These are phyloP conservation scores for Apodemus agrarius DNA, from an alignment of 2,797 vertebrate species.

Conservation along the genomic window DNA sequence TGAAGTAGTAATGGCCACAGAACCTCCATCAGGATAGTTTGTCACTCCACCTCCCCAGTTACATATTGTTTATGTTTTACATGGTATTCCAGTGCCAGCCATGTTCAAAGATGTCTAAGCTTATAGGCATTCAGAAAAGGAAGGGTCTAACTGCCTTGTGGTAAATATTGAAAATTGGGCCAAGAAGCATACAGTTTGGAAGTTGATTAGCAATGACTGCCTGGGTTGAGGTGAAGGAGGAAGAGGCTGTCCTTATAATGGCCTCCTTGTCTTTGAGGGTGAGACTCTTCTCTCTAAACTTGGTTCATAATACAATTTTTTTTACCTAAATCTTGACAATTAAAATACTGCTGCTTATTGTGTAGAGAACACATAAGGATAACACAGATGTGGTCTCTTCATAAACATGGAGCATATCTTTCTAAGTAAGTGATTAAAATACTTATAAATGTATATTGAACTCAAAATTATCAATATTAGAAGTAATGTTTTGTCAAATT, in stretches of 20 bases:
- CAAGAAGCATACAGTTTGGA: not conserved
- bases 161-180: not conserved
- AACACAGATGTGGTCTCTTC: not conserved
- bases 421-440: not conserved
- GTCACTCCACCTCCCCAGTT: not conserved
- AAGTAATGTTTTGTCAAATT: conserved; percentile 34
- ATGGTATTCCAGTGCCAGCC: not conserved
- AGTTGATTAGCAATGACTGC: not conserved
- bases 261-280: not conserved
- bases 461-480: not conserved
- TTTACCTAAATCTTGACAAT: not conserved
- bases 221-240: not conserved
- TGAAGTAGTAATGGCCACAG: not conserved
- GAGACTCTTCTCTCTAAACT: not conserved
- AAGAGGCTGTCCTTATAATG: not conserved
- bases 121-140: not conserved
- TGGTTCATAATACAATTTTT: not conserved
- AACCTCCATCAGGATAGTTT: not conserved
- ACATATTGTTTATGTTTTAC: not conserved
- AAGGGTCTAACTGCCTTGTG: not conserved
- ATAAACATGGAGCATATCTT: not conserved
- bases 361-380: not conserved
- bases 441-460: not conserved
- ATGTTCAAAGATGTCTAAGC: not conserved
- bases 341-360: not conserved